Percentiles rank a stretch among this genome's conserved stretches.
Evolutionary conservation across 1,140 invertebrate genomes (phyloP).

Genomic region (Zaprionus tsacasi): DNA sequence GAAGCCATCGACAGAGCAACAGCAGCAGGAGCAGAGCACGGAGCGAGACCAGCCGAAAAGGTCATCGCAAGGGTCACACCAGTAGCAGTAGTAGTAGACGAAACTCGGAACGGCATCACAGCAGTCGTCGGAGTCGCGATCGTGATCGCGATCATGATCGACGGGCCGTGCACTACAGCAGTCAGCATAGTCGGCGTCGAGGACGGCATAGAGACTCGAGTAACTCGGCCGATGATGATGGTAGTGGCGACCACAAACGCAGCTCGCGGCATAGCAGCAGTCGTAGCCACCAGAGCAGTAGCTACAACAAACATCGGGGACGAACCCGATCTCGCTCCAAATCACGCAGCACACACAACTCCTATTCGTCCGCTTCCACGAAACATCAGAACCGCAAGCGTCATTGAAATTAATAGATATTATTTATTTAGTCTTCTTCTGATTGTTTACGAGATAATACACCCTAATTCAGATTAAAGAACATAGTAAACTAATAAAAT

Average conservation of each 20-base stretch:
- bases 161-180: conserved; percentile 11
- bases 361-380: conserved; percentile 64
- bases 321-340: conserved; percentile 58
- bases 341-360: conserved; percentile 64
- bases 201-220: conserved; percentile 45
- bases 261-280: conserved; percentile 50
- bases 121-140: conserved; percentile 8
- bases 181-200: conserved; percentile 20
- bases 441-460: conserved; percentile 25
- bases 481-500: conserved; percentile 28
- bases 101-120: conserved; percentile 20
- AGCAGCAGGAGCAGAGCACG: conserved; percentile 34
- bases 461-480: conserved; percentile 34
- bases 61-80: conserved; percentile 12
- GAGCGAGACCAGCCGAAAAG: conserved; percentile 11
- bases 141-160: conserved; percentile 32
- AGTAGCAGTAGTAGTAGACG: conserved; percentile 1
- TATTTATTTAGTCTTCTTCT: conserved; percentile 38
- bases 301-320: conserved; percentile 38
- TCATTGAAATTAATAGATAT: conserved; percentile 49
- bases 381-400: conserved; percentile 60
- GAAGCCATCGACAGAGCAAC: conserved; percentile 3
- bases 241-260: conserved; percentile 32
- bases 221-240: conserved; percentile 60
- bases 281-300: conserved; percentile 54